Evolutionary conservation across 2,797 vertebrate genomes (phyloP).

Genomic region (Champsocephalus gunnari): DNA sequence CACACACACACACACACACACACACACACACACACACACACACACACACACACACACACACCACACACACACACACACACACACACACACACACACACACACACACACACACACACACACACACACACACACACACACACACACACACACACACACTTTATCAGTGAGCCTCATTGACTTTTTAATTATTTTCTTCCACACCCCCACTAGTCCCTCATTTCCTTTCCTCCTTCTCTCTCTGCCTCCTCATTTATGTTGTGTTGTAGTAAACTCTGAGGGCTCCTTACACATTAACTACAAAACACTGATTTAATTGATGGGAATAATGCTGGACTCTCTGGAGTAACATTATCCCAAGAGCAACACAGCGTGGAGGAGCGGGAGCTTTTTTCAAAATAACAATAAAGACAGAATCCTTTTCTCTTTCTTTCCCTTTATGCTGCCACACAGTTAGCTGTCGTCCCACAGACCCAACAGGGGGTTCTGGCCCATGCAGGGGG

Average conservation of each 20-base stretch:
- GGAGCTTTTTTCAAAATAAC: slow-evolving; percentile 1
- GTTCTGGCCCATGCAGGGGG: slow-evolving; percentile 29
- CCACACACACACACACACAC: neutral
- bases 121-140: too few species aligned
- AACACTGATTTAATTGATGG: slow-evolving; percentile 33
- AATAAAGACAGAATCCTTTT: slow-evolving; percentile 29
- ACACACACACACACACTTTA: too few species aligned
- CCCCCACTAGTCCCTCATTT: slow-evolving; percentile 30
- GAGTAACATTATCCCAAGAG: slow-evolving; percentile 24
- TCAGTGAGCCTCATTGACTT: slow-evolving; percentile 68
- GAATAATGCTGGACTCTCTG: slow-evolving; percentile 7
- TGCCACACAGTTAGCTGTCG: slow-evolving; percentile 44
- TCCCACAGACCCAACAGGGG: slow-evolving; percentile 28
- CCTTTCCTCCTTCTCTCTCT: slow-evolving; percentile 5
- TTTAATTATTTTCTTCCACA: slow-evolving; percentile 59
- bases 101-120: slow-evolving; percentile 30
- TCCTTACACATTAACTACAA: slow-evolving; percentile 41
- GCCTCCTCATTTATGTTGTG: slow-evolving; percentile 37
- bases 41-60: slow-evolving; percentile 20
- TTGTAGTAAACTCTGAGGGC: slow-evolving; percentile 19
- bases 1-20: too few species aligned
- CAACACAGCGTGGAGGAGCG: slow-evolving; percentile 8
- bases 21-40: slow-evolving; percentile 4
- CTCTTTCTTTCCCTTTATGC: slow-evolving; percentile 38
- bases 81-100: too few species aligned